phyloP scores from a whole-genome alignment of 2,113 vertebrate species.

The Cyanoderma ruficeps region DNA sequence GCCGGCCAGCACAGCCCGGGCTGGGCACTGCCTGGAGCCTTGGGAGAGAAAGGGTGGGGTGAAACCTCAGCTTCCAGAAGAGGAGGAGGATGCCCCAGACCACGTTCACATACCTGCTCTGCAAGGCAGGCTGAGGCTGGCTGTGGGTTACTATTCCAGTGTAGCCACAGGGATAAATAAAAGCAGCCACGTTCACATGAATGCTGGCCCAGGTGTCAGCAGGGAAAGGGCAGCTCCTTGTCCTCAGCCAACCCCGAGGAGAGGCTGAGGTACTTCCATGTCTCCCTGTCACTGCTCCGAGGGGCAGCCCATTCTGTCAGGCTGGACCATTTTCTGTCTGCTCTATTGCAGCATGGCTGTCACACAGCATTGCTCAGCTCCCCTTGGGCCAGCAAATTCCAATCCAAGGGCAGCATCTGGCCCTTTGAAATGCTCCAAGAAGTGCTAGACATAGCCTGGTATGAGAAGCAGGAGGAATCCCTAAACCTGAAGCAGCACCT shows the following conservation, averaged over 20 bases:
- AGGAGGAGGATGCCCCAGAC: background rate
- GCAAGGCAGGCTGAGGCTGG: conserved; percentile 27
- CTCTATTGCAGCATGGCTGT: accelerated
- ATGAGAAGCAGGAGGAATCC: background rate
- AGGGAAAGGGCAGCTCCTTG: background rate
- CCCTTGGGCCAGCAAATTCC: background rate
- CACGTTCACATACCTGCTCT: background rate
- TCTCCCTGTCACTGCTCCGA: background rate
- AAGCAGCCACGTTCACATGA: background rate
- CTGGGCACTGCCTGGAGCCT: background rate
- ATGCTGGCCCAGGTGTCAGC: background rate
- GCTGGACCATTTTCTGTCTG: background rate
- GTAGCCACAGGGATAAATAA: conserved; percentile 32
- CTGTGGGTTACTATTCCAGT: conserved; percentile 7
- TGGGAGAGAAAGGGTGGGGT: background rate
- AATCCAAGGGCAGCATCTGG: background rate
- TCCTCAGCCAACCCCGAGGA: background rate
- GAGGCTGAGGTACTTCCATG: background rate
- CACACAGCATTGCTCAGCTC: background rate
- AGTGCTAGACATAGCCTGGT: background rate
- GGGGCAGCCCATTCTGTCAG: background rate
- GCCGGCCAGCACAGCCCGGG: background rate
- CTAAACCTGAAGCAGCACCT: background rate
- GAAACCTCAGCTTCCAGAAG: conserved; percentile 4
- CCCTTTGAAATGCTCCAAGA: background rate